These are phyloP conservation scores for Pyrrhia umbra DNA, from an alignment of 2,888 invertebrate species.

Conservation along the genomic window DNA sequence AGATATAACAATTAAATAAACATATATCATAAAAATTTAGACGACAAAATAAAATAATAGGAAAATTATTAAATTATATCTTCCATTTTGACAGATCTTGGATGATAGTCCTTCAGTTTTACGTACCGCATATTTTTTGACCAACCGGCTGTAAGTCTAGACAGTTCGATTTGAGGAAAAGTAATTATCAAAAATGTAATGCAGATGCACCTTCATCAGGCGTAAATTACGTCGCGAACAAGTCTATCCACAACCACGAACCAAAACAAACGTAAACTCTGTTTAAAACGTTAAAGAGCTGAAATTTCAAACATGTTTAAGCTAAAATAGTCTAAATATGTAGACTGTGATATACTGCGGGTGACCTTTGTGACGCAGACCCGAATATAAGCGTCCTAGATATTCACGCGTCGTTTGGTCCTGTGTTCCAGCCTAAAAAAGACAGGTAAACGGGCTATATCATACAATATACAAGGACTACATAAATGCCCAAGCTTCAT, in stretches of 20 bases:
- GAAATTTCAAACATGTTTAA: conserved; percentile 10
- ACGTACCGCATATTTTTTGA: too few relatives aligned
- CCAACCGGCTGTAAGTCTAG: too few relatives aligned
- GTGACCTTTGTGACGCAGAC: conserved; percentile 36
- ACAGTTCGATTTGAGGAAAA: not conserved
- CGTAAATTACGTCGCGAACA: not conserved
- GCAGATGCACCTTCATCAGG: not conserved
- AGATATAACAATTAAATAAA: too few relatives aligned
- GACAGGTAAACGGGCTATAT: not conserved
- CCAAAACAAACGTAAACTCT: not conserved
- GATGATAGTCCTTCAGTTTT: too few relatives aligned
- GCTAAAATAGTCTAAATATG: conserved; percentile 9
- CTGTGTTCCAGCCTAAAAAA: conserved; percentile 23
- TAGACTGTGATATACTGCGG: conserved; percentile 5
- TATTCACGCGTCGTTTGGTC: conserved; percentile 27
- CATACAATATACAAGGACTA: not conserved
- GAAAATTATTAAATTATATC: too few relatives aligned
- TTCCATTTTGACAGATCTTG: too few relatives aligned
- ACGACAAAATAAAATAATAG: too few relatives aligned
- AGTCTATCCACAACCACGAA: not conserved
- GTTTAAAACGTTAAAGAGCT: not conserved
- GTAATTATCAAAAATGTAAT: not conserved
- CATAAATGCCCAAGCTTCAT: not conserved
- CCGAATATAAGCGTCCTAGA: conserved; percentile 30
- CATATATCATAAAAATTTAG: too few relatives aligned